Evolutionary conservation across 2,888 invertebrate genomes (phyloP).

Genomic region (Yponomeuta malinellus): DNA sequence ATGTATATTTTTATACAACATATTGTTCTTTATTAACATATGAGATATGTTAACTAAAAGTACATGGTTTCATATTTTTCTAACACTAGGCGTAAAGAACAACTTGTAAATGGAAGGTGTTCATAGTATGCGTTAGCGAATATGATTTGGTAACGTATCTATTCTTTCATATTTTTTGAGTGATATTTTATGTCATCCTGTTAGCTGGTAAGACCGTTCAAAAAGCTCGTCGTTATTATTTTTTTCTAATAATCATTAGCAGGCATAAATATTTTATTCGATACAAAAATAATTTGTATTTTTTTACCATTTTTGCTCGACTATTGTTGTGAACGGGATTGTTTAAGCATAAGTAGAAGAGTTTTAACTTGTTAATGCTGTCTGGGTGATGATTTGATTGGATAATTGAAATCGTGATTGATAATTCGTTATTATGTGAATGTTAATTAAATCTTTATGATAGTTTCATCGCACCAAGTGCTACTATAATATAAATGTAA

Average conservation of each 20-base stretch:
- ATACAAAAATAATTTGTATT: neutral
- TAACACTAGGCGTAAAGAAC: slow-evolving; percentile 63
- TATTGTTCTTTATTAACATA: slow-evolving; percentile 75
- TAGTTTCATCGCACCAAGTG: slow-evolving; percentile 66
- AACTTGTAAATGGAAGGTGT: slow-evolving; percentile 51
- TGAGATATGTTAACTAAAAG: slow-evolving; percentile 73
- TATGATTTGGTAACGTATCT: slow-evolving; percentile 54
- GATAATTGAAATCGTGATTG: slow-evolving; percentile 52
- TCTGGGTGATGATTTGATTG: slow-evolving; percentile 3
- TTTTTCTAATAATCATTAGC: neutral
- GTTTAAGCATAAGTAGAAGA: neutral
- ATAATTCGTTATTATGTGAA: slow-evolving; percentile 54
- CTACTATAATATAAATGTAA: slow-evolving; percentile 43
- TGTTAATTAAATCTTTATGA: slow-evolving; percentile 41
- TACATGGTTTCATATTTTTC: slow-evolving; percentile 75
- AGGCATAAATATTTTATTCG: neutral
- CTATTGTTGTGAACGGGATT: neutral
- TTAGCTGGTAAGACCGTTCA: neutral
- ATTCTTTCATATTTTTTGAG: slow-evolving; percentile 33
- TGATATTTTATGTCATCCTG: slow-evolving; percentile 2
- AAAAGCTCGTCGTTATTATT: neutral
- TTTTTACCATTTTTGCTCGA: neutral
- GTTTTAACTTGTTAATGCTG: neutral
- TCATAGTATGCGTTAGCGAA: slow-evolving; percentile 50
- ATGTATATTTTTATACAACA: slow-evolving; percentile 69